phyloP scores from a whole-genome alignment of 2,888 invertebrate species.

The Rhabditophanes sp. region DNA sequence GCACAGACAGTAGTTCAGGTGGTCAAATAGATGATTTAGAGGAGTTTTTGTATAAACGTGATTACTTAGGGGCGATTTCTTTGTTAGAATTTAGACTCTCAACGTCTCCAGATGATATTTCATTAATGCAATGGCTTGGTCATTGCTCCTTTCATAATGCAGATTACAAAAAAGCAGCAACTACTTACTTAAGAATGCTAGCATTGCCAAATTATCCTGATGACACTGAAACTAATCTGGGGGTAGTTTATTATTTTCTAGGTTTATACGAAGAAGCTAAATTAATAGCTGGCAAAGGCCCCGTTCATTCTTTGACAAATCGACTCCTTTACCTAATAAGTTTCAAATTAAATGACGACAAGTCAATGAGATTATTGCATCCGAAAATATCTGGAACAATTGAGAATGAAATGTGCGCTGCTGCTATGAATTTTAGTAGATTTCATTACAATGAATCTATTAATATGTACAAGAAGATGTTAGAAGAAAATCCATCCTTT shows the following conservation, averaged over 20 bases:
- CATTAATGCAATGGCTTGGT: no score
- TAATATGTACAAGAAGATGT: slow-evolving; percentile 82
- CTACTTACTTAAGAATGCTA: slow-evolving; percentile 29
- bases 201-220: slow-evolving; percentile 49
- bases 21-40: slow-evolving; percentile 62
- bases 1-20: no score
- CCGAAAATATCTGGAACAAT: slow-evolving; percentile 70
- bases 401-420: slow-evolving; percentile 55
- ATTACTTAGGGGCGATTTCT: slow-evolving; percentile 83
- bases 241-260: slow-evolving; percentile 80
- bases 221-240: no score
- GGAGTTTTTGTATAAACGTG: slow-evolving; percentile 70
- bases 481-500: slow-evolving; percentile 56
- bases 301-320: slow-evolving; percentile 57
- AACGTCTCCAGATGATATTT: no score
- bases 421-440: slow-evolving; percentile 7
- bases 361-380: slow-evolving; percentile 65
- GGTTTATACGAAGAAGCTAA: slow-evolving; percentile 63
- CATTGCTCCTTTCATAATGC: slow-evolving; percentile 90
- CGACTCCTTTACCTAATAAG: slow-evolving; percentile 77
- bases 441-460: slow-evolving; percentile 90
- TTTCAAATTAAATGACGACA: slow-evolving; percentile 77
- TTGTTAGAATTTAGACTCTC: slow-evolving; percentile 70
- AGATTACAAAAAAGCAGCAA: slow-evolving; percentile 68
- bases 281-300: slow-evolving; percentile 54